Percentiles rank a stretch among this genome's conserved stretches.
phyloP scores from a whole-genome alignment of 2,797 vertebrate species.

The Poecile montanus region DNA sequence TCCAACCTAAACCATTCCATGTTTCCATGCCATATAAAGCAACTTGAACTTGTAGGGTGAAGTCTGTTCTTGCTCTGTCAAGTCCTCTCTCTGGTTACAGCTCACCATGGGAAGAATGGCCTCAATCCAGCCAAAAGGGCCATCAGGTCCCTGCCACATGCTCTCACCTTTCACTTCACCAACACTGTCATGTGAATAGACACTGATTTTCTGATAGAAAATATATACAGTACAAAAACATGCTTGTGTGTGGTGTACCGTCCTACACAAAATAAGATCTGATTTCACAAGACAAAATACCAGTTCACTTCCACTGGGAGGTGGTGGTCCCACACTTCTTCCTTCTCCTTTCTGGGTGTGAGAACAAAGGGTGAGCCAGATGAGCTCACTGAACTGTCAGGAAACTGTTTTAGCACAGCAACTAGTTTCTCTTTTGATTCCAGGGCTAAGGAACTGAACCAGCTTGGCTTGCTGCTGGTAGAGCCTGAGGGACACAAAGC shows the following conservation, averaged over 20 bases:
- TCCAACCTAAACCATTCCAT: background rate
- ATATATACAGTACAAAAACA: background rate
- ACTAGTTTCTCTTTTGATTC: background rate
- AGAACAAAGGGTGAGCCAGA: background rate
- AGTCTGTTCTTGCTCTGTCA: background rate
- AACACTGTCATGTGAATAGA: background rate
- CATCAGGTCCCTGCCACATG: accelerated
- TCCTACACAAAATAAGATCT: background rate
- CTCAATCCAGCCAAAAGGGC: background rate
- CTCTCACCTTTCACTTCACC: background rate
- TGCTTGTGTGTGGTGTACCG: background rate
- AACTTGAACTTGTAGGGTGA: background rate
- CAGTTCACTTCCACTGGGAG: background rate
- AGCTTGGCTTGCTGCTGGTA: background rate
- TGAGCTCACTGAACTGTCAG: background rate
- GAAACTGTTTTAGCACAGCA: background rate
- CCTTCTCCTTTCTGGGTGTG: background rate
- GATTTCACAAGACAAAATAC: background rate
- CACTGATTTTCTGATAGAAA: background rate
- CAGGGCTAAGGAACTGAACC: background rate
- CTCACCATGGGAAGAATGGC: background rate
- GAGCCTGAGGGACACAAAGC: background rate
- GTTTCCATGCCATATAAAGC: background rate
- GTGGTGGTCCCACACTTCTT: background rate
- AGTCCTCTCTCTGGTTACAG: background rate